Base-by-base conservation (phyloP, 2,113 vertebrate genomes). In the Diglossa brunneiventris region DNA sequence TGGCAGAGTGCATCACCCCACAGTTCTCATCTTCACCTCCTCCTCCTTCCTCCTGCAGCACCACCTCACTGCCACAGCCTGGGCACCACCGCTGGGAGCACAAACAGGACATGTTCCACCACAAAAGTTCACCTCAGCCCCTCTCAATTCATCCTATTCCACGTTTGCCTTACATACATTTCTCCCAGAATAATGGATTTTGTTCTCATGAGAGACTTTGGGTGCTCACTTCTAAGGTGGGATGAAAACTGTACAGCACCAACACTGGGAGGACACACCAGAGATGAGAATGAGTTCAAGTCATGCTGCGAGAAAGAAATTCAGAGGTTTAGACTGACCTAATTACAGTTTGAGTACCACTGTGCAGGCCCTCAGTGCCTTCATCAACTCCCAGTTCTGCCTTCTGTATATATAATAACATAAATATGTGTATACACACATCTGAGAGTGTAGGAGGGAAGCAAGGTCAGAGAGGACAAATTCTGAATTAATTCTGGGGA, bases 81-180 rank as follows among this genome's bases (percentile, higher is more conserved):
- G 26, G 22, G 8, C 26, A 24, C 1, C 1, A 11, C 6, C 12
- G 33, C 42, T 0, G 9, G 39, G 31, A 0, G 28, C 72, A 20
- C 41, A 9, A 2, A 18, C 18, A 37, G 26, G 31, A 33, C 3
- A 39, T 8, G 3, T 8, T 24, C 24, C 64, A 7, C 55, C 2
- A 4, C 15, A 7, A 1, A 58, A 68, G 6, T 17, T 58, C 49
- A 21, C n/a, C 66, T 56, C 52, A 13, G 44, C 21, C n/a, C 77
- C 70, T 49, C 82, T 3, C 7, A 37, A 18, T 12, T 15, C 76
- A n/a, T 8, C 75, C 55, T 10, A 0, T 10, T 28, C 79, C 87
- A 28, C 1, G 0, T 9, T 0, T 17, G 7, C 7, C 42, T 15
- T 0, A 3, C 0, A 3, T 0, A 5, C 1, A 2, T 1, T 1